Percentiles rank a stretch among this genome's conserved stretches.
Conservation (phyloP, 1,140 invertebrate species). For the Akabosia matsudoensis region DNA sequence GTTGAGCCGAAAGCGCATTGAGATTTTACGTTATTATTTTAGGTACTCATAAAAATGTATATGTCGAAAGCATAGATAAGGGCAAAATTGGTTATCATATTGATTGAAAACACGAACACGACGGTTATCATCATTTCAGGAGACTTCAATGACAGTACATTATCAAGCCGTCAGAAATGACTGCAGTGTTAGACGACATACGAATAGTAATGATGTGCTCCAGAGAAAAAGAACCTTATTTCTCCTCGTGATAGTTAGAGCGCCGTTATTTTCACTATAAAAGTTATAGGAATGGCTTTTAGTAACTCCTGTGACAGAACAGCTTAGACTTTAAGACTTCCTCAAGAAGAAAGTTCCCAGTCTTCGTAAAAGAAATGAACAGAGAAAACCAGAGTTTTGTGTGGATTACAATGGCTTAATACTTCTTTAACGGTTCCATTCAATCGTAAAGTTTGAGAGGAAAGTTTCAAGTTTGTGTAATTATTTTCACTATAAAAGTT, state of each 20-base stretch:
- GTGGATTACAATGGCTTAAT: not conserved
- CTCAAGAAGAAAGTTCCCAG: no score
- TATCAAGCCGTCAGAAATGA: no score
- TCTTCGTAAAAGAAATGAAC: no score
- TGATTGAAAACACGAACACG: not conserved
- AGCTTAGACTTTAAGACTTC: no score
- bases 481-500: not conserved
- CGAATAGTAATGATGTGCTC: no score
- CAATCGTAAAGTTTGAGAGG: not conserved
- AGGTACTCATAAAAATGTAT: not conserved
- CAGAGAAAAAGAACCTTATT: no score
- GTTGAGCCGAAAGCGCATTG: no score
- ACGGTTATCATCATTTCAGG: not conserved
- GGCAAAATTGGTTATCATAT: not conserved
- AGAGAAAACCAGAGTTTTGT: no score
- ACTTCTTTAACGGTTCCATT: not conserved
- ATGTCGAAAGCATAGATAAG: not conserved
- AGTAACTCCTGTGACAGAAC: no score
- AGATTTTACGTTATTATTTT: no score
- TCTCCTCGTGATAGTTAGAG: not conserved
- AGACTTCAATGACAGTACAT: not conserved
- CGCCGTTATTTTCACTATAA: not conserved
- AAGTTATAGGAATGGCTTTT: not conserved
- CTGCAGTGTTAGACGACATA: no score
- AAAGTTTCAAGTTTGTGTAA: not conserved